Conservation (phyloP, 1,140 invertebrate species). For the Antheraea pernyi region DNA sequence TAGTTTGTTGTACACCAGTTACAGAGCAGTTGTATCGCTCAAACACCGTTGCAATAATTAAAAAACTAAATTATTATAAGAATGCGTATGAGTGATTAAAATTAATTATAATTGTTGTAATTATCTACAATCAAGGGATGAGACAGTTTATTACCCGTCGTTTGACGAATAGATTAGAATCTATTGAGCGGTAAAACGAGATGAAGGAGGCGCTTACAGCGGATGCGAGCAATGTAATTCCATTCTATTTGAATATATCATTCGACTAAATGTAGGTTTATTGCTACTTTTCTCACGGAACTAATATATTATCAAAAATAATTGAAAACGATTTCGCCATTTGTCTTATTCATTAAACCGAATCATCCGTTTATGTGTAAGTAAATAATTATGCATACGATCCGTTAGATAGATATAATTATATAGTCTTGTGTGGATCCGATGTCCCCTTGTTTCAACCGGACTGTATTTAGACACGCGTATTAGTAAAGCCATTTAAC, state of each 20-base stretch:
- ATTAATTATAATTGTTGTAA: conserved; percentile 30
- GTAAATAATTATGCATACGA: conserved; percentile 26
- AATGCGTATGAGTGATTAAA: background rate
- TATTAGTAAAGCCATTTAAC: background rate
- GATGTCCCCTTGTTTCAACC: background rate
- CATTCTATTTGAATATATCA: conserved; percentile 77
- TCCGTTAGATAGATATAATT: conserved; percentile 15
- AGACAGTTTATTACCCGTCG: conserved; percentile 72
- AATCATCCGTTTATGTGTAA: conserved; percentile 41
- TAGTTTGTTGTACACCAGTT: no score
- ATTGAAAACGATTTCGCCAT: conserved; percentile 73
- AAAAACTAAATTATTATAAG: no score
- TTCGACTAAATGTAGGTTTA: conserved; percentile 76
- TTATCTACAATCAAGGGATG: conserved; percentile 59
- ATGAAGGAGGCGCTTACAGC: conserved; percentile 67
- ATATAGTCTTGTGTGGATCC: background rate
- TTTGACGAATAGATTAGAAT: conserved; percentile 74
- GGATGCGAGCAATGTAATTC: conserved; percentile 71
- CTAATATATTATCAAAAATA: conserved; percentile 73
- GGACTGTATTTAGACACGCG: background rate
- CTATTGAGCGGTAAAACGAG: conserved; percentile 61
- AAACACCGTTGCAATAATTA: no score
- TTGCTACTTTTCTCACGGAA: conserved; percentile 78
- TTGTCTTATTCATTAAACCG: conserved; percentile 57
- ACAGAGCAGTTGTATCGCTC: no score